These are phyloP conservation scores for Papilio polyxenes DNA, from an alignment of 1,140 invertebrate genomes.

Conservation along the genomic window DNA sequence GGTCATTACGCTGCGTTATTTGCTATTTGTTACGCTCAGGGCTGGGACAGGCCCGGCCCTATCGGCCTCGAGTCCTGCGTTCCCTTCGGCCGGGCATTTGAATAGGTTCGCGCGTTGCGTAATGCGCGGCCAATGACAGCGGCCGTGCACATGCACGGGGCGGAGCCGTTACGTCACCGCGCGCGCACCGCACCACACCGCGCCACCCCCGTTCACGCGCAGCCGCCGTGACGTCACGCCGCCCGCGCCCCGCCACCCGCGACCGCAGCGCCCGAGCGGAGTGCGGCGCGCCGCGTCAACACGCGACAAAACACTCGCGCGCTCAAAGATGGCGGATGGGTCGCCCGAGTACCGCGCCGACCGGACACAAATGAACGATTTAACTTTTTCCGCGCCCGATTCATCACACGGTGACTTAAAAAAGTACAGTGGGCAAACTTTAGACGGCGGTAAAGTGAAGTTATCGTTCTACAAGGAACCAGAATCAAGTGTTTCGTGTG, in stretches of 20 bases:
- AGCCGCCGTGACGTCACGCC: constrained; percentile 77
- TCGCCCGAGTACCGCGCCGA: constrained; percentile 66
- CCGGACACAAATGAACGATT: constrained; percentile 70
- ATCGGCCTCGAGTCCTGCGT: constrained; percentile 66
- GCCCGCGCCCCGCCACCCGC: constrained; percentile 61
- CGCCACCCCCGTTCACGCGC: constrained; percentile 70
- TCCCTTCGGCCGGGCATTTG: constrained; percentile 74
- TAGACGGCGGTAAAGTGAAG: constrained; percentile 67
- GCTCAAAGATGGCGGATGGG: constrained; percentile 81
- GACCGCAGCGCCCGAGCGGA: constrained; percentile 69
- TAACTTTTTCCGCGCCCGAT: constrained; percentile 77
- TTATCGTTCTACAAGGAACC: constrained; percentile 75
- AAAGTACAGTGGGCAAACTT: constrained; percentile 73
- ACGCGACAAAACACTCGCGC: constrained; percentile 78
- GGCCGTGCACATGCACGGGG: constrained; percentile 75
- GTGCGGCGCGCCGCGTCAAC: constrained; percentile 65
- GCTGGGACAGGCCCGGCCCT: constrained; percentile 72
- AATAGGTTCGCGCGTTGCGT: constrained; percentile 76
- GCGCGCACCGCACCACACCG: constrained; percentile 65
- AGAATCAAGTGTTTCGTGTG: constrained; percentile 74
- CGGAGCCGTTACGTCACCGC: constrained; percentile 77
- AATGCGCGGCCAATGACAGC: constrained; percentile 78
- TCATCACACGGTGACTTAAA: constrained; percentile 76
- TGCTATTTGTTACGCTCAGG: constrained; percentile 75
- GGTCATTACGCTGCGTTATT: constrained; percentile 75